phyloP scores from a whole-genome alignment of 2,797 vertebrate genomes.

The Moxostoma hubbsi region DNA sequence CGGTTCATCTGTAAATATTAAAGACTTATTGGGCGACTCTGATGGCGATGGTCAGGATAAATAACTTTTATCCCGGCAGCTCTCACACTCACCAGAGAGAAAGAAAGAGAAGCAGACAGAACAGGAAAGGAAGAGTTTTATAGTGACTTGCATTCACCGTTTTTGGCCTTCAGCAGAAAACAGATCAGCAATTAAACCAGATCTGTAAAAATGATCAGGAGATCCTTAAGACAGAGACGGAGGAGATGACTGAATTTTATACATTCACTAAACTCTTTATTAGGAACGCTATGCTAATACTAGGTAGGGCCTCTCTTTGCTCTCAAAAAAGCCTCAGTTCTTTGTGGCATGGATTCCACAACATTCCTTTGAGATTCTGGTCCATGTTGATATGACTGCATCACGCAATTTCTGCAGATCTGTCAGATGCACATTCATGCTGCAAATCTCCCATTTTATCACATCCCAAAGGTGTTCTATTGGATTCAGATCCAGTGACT shows the following conservation, averaged over 20 bases:
- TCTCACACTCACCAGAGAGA: conserved; percentile 1
- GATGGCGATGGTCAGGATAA: conserved; percentile 26
- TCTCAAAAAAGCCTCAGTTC: too few relatives aligned
- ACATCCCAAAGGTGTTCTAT: too few relatives aligned
- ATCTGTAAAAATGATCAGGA: conserved; percentile 28
- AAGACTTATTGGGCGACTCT: conserved; percentile 29
- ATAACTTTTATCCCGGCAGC: conserved; percentile 43
- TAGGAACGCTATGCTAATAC: too few relatives aligned
- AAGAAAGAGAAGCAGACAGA: conserved; percentile 15
- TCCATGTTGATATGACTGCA: too few relatives aligned
- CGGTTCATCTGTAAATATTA: conserved; percentile 11
- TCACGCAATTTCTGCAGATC: too few relatives aligned
- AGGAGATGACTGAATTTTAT: background rate
- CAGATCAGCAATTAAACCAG: conserved; percentile 34
- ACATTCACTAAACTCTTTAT: too few relatives aligned
- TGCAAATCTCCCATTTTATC: too few relatives aligned
- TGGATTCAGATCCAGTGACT: too few relatives aligned
- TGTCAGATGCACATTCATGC: too few relatives aligned
- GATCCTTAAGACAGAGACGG: background rate
- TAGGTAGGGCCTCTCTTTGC: too few relatives aligned
- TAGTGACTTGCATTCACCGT: conserved; percentile 29
- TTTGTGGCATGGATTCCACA: too few relatives aligned
- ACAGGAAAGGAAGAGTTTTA: conserved; percentile 18
- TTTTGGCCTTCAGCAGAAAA: conserved; percentile 25
- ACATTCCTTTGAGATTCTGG: too few relatives aligned